phyloP scores from a whole-genome alignment of 92 coral and sea anemone species.

The Phymanthus crucifer region DNA sequence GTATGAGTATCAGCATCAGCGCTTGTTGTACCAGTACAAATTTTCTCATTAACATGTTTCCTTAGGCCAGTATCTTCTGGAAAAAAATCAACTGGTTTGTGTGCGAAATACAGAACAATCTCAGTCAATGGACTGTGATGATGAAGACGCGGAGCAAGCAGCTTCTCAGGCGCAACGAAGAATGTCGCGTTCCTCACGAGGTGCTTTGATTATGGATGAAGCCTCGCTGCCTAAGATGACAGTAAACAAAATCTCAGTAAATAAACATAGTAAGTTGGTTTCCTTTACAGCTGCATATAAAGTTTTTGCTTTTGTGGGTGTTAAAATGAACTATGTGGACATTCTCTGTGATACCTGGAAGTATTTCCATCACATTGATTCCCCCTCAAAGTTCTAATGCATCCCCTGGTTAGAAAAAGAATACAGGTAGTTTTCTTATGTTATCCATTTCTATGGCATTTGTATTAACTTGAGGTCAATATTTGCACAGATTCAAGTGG shows the following conservation, averaged over 20 bases:
- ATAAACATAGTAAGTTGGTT: conserved; percentile 22
- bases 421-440: not conserved
- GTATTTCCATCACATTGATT: too few relatives aligned
- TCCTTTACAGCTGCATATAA: not conserved
- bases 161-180: not conserved
- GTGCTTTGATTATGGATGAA: conserved; percentile 54
- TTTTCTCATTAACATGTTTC: not conserved
- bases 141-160: conserved; percentile 5
- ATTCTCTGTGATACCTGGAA: not conserved
- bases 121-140: not conserved
- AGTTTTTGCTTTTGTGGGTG: not conserved
- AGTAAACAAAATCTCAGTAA: conserved; percentile 55
- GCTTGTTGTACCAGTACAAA: not conserved
- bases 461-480: not conserved
- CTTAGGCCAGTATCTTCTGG: conserved; percentile 70
- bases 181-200: conserved; percentile 20
- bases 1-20: not conserved
- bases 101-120: conserved; percentile 9
- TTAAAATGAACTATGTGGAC: too few relatives aligned
- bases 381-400: too few relatives aligned
- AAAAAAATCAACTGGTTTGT: conserved; percentile 64
- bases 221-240: conserved; percentile 36
- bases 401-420: not conserved
- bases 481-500: conserved; percentile 7
- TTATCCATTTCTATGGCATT: too few relatives aligned